Percentiles rank a stretch among this genome's conserved stretches.
Conservation (phyloP, 2,888 invertebrate species). For the Arge pagana region DNA sequence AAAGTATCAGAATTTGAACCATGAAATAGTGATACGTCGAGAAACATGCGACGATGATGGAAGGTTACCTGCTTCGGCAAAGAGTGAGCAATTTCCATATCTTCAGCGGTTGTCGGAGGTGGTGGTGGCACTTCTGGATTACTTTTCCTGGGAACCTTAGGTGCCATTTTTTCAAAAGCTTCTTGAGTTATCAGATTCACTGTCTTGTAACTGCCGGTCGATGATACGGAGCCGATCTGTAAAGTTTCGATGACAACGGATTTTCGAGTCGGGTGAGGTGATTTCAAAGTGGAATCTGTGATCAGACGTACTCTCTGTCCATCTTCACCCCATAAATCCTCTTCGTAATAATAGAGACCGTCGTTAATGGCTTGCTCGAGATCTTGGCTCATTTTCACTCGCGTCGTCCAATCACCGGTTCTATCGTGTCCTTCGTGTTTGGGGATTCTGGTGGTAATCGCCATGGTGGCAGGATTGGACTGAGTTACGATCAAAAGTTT, state of each 20-base stretch:
- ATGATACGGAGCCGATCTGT: conserved; percentile 53
- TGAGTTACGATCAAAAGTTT: conserved; percentile 95
- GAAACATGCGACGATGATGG: too few species aligned
- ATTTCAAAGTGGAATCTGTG: not conserved
- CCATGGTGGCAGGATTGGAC: conserved; percentile 49
- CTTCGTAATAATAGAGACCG: conserved; percentile 95
- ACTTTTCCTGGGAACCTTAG: conserved; percentile 67
- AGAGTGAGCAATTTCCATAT: conserved; percentile 44
- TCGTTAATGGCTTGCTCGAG: conserved; percentile 95
- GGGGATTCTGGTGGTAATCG: conserved; percentile 61
- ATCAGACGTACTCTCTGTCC: conserved; percentile 57
- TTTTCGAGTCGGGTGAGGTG: not conserved
- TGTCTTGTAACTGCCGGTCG: conserved; percentile 73
- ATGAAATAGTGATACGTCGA: too few species aligned
- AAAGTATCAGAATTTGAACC: not conserved
- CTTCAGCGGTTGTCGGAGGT: conserved; percentile 66
- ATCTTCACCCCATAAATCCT: conserved; percentile 82
- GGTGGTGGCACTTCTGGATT: conserved; percentile 83
- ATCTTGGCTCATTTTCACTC: conserved; percentile 94
- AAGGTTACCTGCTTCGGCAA: conserved; percentile 39
- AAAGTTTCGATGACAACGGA: not conserved
- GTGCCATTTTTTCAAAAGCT: conserved; percentile 80
- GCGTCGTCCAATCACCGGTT: conserved; percentile 85
- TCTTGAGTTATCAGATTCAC: conserved; percentile 88
- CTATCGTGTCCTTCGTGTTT: conserved; percentile 91